These are phyloP conservation scores for Apistogramma diplotaenia DNA, from an alignment of 2,113 vertebrate genomes.

Conservation along the genomic window DNA sequence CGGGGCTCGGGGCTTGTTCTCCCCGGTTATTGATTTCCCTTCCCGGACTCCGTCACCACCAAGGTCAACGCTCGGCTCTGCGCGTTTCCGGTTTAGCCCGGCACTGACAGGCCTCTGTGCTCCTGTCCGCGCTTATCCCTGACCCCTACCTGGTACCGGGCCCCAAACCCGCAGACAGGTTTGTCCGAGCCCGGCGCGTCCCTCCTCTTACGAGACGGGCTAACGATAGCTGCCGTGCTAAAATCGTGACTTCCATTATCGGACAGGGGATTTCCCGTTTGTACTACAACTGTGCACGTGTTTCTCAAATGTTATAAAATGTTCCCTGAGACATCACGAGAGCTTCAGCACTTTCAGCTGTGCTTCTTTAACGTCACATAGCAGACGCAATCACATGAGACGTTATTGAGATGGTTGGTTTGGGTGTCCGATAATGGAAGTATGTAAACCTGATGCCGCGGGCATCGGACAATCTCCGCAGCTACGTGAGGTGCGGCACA, in stretches of 20 bases:
- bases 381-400: too few species aligned
- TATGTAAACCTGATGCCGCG: not conserved
- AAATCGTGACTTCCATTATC: not conserved
- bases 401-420: too few species aligned
- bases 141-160: not conserved
- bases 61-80: slow-evolving; percentile 2
- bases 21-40: not conserved
- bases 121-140: too few species aligned
- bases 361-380: too few species aligned
- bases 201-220: not conserved
- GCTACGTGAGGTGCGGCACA: not conserved
- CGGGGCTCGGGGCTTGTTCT: not conserved
- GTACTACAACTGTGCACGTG: not conserved
- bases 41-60: not conserved
- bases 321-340: not conserved
- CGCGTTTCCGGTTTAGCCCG: not conserved
- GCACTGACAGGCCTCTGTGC: fast-evolving
- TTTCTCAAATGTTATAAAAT: not conserved
- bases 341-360: too few species aligned
- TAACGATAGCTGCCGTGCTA: slow-evolving; percentile 2
- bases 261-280: slow-evolving; percentile 14
- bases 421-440: not conserved
- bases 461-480: not conserved
- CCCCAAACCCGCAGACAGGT: not conserved
- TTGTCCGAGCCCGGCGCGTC: not conserved